Percentiles rank a stretch among this genome's conserved stretches.
Evolutionary conservation across 2,888 invertebrate species (phyloP).

Genomic region (Aelia acuminata): DNA sequence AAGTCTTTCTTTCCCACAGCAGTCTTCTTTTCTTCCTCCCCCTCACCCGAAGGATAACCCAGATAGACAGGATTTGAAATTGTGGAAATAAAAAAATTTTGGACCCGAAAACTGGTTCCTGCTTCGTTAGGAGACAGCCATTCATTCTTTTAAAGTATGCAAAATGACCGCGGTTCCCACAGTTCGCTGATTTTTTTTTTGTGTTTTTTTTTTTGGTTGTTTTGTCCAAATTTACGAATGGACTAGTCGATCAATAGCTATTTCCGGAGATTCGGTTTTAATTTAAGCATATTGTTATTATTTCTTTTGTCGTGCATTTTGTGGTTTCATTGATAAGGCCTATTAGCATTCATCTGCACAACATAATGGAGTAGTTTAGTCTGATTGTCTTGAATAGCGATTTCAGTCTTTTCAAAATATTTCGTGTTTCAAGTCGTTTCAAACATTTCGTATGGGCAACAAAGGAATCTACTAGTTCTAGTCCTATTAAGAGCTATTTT

Average conservation of each 20-base stretch:
- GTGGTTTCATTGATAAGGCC: background rate
- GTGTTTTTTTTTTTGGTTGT: background rate
- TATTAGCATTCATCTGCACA: background rate
- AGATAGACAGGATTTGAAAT: background rate
- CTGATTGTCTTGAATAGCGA: no score
- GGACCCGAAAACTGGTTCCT: background rate
- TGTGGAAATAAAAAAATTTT: background rate
- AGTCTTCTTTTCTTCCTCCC: slow-evolving; percentile 45
- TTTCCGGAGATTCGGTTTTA: background rate
- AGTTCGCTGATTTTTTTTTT: background rate
- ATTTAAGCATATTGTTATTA: background rate
- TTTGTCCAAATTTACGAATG: background rate
- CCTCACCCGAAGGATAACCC: slow-evolving; percentile 36
- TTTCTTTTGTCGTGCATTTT: background rate
- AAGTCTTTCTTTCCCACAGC: slow-evolving; percentile 43
- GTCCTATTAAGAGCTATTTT: no score
- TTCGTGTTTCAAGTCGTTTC: no score
- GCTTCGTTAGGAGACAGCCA: background rate
- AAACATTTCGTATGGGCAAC: no score
- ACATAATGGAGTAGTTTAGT: no score
- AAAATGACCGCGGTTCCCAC: slow-evolving; percentile 3
- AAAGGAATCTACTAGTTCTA: no score
- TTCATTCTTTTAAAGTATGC: slow-evolving; percentile 1
- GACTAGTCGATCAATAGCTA: background rate
- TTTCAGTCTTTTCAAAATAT: no score